Conservation (phyloP, 2,113 vertebrate species). For the Callospermophilus lateralis region DNA sequence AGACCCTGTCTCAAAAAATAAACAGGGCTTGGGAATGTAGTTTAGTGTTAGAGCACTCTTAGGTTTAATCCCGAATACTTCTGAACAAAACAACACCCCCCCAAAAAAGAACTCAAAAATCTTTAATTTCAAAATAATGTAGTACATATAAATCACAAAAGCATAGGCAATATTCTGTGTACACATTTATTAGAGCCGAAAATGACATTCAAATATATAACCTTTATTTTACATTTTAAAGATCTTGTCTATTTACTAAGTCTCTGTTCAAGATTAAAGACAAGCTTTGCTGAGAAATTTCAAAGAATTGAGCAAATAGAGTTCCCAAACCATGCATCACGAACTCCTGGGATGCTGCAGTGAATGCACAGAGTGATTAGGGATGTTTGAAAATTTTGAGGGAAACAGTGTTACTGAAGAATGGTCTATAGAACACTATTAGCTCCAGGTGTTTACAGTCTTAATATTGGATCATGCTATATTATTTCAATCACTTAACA, state of each 20-base stretch:
- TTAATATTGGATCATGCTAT: neutral
- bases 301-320: neutral
- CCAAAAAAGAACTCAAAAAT: too few species aligned
- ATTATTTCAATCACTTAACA: neutral
- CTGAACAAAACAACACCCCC: too few species aligned
- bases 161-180: neutral
- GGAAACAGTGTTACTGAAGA: neutral
- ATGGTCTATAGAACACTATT: neutral
- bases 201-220: neutral
- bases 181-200: constrained; percentile 11
- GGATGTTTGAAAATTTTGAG: neutral
- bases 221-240: constrained; percentile 8
- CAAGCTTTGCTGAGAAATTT: constrained; percentile 25
- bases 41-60: neutral
- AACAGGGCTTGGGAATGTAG: neutral
- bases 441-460: neutral
- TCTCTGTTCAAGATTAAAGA: constrained; percentile 2
- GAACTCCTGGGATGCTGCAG: neutral
- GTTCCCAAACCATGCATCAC: neutral
- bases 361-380: rapidly evolving
- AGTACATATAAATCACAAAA: neutral
- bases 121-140: neutral
- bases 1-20: neutral
- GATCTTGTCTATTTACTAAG: neutral
- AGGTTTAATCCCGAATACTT: too few species aligned